Evolutionary conservation across 2,888 invertebrate genomes (phyloP).

Genomic region (Himalopsyche kuldschensis): DNA sequence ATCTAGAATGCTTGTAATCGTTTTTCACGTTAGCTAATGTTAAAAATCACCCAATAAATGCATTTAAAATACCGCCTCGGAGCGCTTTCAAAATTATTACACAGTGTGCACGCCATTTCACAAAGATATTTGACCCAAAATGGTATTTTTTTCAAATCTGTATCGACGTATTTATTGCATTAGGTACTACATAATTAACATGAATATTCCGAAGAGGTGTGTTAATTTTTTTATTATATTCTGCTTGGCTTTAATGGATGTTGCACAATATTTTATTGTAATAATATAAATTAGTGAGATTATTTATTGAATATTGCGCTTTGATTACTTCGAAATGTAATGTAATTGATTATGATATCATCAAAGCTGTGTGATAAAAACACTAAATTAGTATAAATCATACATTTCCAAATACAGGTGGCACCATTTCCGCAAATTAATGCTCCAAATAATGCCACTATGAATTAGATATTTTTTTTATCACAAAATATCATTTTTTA

Average conservation of each 20-base stretch:
- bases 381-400: too few relatives aligned
- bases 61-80: neutral
- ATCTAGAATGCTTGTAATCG: neutral
- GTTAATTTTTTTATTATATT: neutral
- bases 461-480: too few relatives aligned
- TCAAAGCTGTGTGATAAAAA: too few relatives aligned
- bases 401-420: too few relatives aligned
- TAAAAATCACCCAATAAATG: neutral
- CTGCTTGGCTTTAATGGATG: neutral
- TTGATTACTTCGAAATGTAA: too few relatives aligned
- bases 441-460: too few relatives aligned
- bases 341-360: too few relatives aligned
- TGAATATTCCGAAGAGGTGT: neutral
- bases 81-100: neutral
- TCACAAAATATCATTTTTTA: too few relatives aligned
- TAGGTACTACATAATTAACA: neutral
- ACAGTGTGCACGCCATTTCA: neutral
- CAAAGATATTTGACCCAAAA: neutral
- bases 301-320: too few relatives aligned
- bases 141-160: neutral
- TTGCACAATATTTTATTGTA: neutral
- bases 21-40: neutral
- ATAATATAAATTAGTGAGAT: too few relatives aligned
- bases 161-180: neutral
- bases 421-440: too few relatives aligned